Conservation (phyloP, 2,888 invertebrate species). For the Lacanobia wlatinum region DNA sequence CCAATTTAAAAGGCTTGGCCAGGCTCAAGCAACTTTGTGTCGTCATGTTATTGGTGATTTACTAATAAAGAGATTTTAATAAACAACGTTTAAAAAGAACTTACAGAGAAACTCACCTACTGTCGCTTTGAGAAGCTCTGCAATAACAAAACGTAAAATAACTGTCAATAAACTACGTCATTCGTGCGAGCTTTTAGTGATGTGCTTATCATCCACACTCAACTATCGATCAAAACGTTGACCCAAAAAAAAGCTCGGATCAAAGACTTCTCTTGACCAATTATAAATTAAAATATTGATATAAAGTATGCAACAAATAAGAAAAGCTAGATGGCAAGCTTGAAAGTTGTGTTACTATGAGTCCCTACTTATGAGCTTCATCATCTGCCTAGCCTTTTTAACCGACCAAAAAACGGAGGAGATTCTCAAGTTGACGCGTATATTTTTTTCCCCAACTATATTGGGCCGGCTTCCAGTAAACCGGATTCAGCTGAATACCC, state of each 20-base stretch:
- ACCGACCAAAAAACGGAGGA: too few relatives aligned
- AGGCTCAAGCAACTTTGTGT: not conserved
- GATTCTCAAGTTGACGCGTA: too few relatives aligned
- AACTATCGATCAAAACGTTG: constrained; percentile 19
- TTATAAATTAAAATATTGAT: not conserved
- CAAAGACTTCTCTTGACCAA: not conserved
- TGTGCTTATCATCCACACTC: not conserved
- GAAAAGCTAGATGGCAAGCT: not conserved
- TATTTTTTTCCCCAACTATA: too few relatives aligned
- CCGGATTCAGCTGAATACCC: too few relatives aligned
- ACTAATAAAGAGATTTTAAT: not conserved
- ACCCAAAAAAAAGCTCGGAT: not conserved
- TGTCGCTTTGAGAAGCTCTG: constrained; percentile 15
- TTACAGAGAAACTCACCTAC: not conserved
- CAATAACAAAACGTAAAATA: constrained; percentile 42
- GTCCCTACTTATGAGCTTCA: too few relatives aligned
- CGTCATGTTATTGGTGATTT: too few relatives aligned
- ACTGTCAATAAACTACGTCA: constrained; percentile 40
- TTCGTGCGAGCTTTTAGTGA: constrained; percentile 30
- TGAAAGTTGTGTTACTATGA: too few relatives aligned
- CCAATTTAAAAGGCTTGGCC: not conserved
- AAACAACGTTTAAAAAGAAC: not conserved
- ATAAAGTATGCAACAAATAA: not conserved
- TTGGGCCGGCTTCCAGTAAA: too few relatives aligned
- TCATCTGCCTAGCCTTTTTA: too few relatives aligned